Conservation (phyloP, 2,888 invertebrate species). For the Nycteola revayana region DNA sequence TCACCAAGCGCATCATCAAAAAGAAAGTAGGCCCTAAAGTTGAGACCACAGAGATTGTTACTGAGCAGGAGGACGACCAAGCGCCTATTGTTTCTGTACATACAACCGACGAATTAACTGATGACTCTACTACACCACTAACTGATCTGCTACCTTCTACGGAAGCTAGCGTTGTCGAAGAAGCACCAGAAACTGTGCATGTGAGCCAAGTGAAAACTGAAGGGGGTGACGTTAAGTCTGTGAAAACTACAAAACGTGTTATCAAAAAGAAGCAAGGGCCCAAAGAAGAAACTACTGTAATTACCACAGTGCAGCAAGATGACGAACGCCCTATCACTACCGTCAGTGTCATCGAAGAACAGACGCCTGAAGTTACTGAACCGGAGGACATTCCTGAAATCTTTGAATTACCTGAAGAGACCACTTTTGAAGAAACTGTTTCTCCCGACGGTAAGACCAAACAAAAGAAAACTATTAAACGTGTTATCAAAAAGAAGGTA, state of each 20-base stretch:
- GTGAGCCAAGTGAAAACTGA: conserved; percentile 21
- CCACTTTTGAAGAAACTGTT: background rate
- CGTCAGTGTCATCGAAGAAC: conserved; percentile 21
- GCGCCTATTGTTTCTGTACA: conserved; percentile 3
- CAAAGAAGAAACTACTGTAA: conserved; percentile 24
- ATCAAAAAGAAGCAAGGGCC: conserved; percentile 15
- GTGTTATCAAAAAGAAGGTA: conserved; percentile 7
- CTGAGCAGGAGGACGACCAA: conserved; percentile 9
- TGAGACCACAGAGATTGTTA: conserved; percentile 11
- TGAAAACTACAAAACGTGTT: conserved; percentile 14
- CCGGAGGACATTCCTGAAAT: too few relatives aligned
- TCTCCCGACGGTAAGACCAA: conserved; percentile 6
- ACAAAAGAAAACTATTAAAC: conserved; percentile 1
- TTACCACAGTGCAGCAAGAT: conserved; percentile 28
- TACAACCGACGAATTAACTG: conserved; percentile 5
- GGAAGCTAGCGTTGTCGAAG: conserved; percentile 3
- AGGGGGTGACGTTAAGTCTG: conserved; percentile 19
- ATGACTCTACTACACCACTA: conserved; percentile 7
- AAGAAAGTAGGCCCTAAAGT: conserved; percentile 17
- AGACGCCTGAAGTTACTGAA: background rate
- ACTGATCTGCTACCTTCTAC: background rate
- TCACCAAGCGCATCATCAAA: conserved; percentile 5
- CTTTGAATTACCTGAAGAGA: background rate
- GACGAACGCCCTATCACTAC: conserved; percentile 31
- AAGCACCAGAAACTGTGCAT: conserved; percentile 27